Conservation (phyloP, 2,113 vertebrate species). For the Fulica atra region DNA sequence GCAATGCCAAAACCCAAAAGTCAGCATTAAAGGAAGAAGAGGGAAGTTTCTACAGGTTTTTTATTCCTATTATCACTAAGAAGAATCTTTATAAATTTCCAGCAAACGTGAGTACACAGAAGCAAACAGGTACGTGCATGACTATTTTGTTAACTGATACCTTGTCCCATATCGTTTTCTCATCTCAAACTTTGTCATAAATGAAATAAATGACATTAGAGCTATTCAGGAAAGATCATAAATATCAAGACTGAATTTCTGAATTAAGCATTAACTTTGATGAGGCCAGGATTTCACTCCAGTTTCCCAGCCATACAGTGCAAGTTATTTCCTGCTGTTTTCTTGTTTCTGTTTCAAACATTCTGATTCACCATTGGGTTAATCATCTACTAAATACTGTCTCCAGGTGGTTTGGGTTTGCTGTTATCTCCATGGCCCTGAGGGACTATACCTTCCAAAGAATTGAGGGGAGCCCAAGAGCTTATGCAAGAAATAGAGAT, state of each 20-base stretch:
- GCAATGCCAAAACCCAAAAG: background rate
- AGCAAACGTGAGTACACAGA: conserved; percentile 1
- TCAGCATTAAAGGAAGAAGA: conserved; percentile 20
- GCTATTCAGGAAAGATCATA: conserved; percentile 23
- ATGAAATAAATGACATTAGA: conserved; percentile 37
- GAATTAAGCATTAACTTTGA: conserved; percentile 10
- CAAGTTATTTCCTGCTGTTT: conserved; percentile 51
- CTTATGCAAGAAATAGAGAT: conserved; percentile 22
- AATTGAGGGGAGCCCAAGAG: background rate
- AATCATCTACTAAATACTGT: conserved; percentile 52
- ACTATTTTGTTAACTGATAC: background rate
- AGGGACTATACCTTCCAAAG: conserved; percentile 26
- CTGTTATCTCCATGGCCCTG: conserved; percentile 58
- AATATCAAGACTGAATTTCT: conserved; percentile 43
- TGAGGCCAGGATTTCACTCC: background rate
- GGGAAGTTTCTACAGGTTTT: conserved; percentile 32
- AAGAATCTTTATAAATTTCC: conserved; percentile 40
- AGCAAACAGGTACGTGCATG: conserved; percentile 35
- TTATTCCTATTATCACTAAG: conserved; percentile 18
- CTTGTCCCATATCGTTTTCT: conserved; percentile 17
- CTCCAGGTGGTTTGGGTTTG: conserved; percentile 58
- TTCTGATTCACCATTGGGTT: conserved; percentile 56
- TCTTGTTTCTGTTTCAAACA: conserved; percentile 52
- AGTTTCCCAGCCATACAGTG: background rate
- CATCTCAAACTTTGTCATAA: conserved; percentile 44